Conservation (phyloP, 1,140 invertebrate genomes). For the Papilio aristodemus region DNA sequence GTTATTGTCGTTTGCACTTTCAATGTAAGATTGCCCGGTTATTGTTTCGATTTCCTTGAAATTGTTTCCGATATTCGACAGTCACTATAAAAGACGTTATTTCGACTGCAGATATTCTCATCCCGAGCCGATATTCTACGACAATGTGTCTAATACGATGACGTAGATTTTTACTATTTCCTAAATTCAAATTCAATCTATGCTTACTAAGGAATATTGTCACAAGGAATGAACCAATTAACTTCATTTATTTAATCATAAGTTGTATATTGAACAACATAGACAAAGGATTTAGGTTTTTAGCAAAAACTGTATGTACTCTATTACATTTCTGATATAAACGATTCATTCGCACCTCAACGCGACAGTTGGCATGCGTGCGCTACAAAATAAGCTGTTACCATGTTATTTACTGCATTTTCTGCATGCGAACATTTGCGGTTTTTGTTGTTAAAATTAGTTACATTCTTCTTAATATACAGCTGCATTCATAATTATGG, state of each 20-base stretch:
- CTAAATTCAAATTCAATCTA: conserved; percentile 39
- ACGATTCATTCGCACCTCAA: not conserved
- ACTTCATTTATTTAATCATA: no score
- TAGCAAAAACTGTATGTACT: conserved; percentile 8
- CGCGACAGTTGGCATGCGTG: conserved; percentile 6
- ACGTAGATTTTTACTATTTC: conserved; percentile 56
- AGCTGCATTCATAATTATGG: no score
- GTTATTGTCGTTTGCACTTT: conserved; percentile 7
- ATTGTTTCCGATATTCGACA: conserved; percentile 22
- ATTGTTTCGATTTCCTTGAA: conserved; percentile 17
- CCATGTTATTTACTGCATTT: conserved; percentile 6
- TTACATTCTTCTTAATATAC: no score
- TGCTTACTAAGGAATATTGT: not conserved
- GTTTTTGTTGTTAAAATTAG: conserved; percentile 7
- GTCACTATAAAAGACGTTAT: conserved; percentile 1
- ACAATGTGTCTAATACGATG: conserved; percentile 56
- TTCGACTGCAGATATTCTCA: conserved; percentile 1
- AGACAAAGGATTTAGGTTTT: no score
- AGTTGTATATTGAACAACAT: no score
- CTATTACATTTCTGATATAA: conserved; percentile 24
- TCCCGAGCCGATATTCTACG: not conserved
- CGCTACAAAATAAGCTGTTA: conserved; percentile 16
- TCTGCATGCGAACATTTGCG: not conserved
- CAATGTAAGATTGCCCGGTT: not conserved
- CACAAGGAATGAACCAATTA: not conserved